phyloP scores from a whole-genome alignment of 2,797 vertebrate genomes.

The Spinus pinus region DNA sequence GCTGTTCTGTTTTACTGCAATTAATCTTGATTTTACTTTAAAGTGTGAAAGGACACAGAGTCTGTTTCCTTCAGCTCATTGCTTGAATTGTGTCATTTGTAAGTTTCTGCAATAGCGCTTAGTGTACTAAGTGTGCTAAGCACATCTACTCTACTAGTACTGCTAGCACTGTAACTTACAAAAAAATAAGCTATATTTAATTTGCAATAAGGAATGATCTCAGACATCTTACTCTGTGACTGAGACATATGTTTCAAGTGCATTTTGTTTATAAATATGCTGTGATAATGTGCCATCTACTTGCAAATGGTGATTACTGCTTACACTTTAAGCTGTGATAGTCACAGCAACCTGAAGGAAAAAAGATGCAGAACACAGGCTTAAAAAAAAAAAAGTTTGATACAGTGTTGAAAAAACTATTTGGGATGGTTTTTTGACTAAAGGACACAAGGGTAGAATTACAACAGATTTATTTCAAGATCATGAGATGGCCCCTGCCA shows the following conservation, averaged over 20 bases:
- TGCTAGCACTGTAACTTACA: not conserved
- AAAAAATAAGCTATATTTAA: not conserved
- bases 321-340: not conserved
- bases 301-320: conserved; percentile 32
- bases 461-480: not conserved
- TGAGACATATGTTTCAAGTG: not conserved
- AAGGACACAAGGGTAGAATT: not conserved
- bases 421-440: not conserved
- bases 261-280: conserved; percentile 12
- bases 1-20: not conserved
- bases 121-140: not conserved
- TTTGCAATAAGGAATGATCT: not conserved
- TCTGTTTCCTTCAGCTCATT: not conserved
- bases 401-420: not conserved
- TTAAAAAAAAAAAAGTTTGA: not conserved
- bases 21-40: not conserved
- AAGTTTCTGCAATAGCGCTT: not conserved
- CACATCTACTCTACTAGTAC: not conserved
- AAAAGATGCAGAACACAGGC: not conserved
- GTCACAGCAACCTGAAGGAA: not conserved
- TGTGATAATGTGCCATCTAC: conserved; percentile 46
- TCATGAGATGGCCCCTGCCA: not conserved
- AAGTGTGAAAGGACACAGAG: not conserved
- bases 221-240: not conserved
- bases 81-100: not conserved